Evolutionary conservation across 2,797 vertebrate species (phyloP), one percentile per base, ranked within the genome.

Genomic region (Enteromius afrohamiltoni): DNA sequence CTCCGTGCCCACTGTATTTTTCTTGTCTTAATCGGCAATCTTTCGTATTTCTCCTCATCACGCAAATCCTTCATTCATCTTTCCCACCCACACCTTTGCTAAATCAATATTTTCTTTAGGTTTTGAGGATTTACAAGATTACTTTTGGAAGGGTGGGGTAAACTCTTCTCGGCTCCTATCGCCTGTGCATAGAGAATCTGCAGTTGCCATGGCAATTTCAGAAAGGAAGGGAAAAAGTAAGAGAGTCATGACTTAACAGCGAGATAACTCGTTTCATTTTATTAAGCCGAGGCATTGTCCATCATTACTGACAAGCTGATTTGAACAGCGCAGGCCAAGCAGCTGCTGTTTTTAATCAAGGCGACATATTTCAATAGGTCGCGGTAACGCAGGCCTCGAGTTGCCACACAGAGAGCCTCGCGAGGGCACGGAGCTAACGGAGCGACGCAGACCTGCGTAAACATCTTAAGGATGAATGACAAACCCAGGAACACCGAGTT

Each of bases 121-220:
- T 93, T 93, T 93, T 88, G 91, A 87, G 92, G 93, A 94, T 93
- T 93, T 93, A 91, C 89, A 90, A 93, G 92, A 93, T 93, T 91
- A 92, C 91, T 92, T 92, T 82, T 90, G 88, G 87, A 23, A 23
- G 40, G 82, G 84, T 91, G n/a, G 45, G 49, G 49, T n/a, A 79
- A 88, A 88, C 87, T 91, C 88, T 92, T 92, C 91, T 91, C 88
- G 89, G 90, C 92, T 89, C 88, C 86, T 88, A 89, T 91, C 88
- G 89, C 90, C 85, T 85, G 89, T 90, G 89, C 86, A 79, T 87
- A 87, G 88, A 89, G 90, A 89, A 91, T 53, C 83, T 89, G 92
- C 92, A 88, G 94, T 94, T 95, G 93, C 93, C 93, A 94, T 95
- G 92, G 92, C 90, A 90, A 95, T 93, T 88, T 91, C 86, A 86